Percentiles rank a stretch among this genome's conserved stretches.
Evolutionary conservation across 1,140 invertebrate species (phyloP).

Genomic region (Eumeta japonica): DNA sequence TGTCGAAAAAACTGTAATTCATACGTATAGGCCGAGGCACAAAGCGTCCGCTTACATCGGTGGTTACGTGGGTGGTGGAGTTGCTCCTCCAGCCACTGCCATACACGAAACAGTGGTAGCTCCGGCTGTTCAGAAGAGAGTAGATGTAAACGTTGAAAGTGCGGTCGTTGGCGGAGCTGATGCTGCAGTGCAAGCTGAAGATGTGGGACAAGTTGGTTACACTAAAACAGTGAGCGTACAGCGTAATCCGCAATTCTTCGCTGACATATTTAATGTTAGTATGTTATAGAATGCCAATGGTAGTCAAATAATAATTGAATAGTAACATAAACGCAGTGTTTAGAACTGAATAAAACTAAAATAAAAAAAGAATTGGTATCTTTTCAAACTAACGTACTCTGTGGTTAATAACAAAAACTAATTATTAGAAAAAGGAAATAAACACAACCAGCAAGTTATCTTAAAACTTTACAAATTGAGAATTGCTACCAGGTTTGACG

Average conservation of each 20-base stretch:
- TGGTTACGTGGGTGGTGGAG: conserved; percentile 26
- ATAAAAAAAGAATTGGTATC: conserved; percentile 2
- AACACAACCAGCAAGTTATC: no score
- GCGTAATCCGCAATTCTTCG: conserved; percentile 37
- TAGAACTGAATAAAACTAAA: conserved; percentile 3
- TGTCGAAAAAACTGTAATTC: conserved; percentile 19
- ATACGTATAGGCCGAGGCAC: conserved; percentile 6
- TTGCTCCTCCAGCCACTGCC: conserved; percentile 14
- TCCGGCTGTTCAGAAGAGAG: conserved; percentile 28
- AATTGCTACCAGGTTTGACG: no score
- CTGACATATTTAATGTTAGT: conserved; percentile 45
- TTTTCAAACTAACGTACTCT: background rate
- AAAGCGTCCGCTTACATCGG: conserved; percentile 34
- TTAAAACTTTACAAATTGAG: no score
- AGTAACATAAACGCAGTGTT: conserved; percentile 1
- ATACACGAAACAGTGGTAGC: conserved; percentile 13
- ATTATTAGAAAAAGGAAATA: background rate
- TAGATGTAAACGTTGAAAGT: conserved; percentile 29
- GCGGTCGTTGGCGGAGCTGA: conserved; percentile 14
- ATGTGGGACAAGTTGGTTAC: conserved; percentile 15
- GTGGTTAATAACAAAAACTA: background rate
- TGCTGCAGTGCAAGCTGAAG: conserved; percentile 13
- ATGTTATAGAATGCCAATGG: no score
- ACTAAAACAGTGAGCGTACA: conserved; percentile 31
- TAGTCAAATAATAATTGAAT: conserved; percentile 1